Evolutionary conservation across 2,888 invertebrate genomes (phyloP).

Genomic region (Polyploca ridens): DNA sequence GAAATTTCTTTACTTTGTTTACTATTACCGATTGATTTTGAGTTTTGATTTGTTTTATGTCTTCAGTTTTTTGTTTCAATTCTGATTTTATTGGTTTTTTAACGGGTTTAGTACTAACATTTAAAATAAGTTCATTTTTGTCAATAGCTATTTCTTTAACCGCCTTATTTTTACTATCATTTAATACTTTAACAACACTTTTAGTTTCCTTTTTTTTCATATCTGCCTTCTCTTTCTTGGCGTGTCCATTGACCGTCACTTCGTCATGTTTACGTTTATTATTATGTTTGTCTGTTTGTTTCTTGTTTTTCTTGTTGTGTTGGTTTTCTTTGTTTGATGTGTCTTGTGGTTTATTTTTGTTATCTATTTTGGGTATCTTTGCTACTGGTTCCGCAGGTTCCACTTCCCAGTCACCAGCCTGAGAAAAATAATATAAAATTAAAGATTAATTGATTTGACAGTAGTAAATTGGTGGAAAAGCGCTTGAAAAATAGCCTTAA

Average conservation of each 20-base stretch:
- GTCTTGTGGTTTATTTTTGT: slow-evolving; percentile 29
- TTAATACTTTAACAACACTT: slow-evolving; percentile 23
- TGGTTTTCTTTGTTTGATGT: slow-evolving; percentile 58
- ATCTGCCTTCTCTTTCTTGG: slow-evolving; percentile 27
- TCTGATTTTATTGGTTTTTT: not conserved
- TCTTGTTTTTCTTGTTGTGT: slow-evolving; percentile 33
- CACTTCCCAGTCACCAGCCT: slow-evolving; percentile 66
- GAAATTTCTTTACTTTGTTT: slow-evolving; percentile 62
- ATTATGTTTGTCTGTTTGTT: slow-evolving; percentile 19
- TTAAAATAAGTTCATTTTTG: slow-evolving; percentile 20
- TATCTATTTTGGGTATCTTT: slow-evolving; percentile 35
- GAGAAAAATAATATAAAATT: slow-evolving; percentile 20
- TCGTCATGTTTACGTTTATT: slow-evolving; percentile 23
- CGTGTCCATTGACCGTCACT: slow-evolving; percentile 16
- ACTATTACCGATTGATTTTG: slow-evolving; percentile 36
- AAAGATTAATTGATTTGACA: not conserved
- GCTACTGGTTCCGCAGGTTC: slow-evolving; percentile 43
- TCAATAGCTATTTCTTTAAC: slow-evolving; percentile 34
- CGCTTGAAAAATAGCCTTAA: no score
- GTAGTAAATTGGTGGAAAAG: not conserved
- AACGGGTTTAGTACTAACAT: not conserved
- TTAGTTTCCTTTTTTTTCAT: slow-evolving; percentile 21
- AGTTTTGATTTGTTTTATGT: not conserved
- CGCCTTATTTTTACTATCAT: slow-evolving; percentile 36
- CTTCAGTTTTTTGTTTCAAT: not conserved